phyloP scores from a whole-genome alignment of 2,797 vertebrate genomes.

The Perodicticus potto region DNA sequence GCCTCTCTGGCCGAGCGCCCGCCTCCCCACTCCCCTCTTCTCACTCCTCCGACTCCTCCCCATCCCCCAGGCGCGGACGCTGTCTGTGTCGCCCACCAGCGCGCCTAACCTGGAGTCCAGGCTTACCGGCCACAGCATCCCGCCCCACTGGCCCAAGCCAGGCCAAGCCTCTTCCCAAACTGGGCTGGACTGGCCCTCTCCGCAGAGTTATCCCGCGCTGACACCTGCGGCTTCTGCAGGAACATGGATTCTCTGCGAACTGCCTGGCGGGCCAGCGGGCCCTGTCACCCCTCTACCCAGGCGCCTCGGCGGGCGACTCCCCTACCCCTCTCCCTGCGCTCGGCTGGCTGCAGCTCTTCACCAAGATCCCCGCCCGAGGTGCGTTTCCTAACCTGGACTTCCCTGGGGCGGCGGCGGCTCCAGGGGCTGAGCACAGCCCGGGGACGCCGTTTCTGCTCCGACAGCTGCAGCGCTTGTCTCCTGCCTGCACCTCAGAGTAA shows the following conservation, averaged over 20 bases:
- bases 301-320: background rate
- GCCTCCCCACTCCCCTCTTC: background rate
- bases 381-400: constrained; percentile 29
- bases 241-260: background rate
- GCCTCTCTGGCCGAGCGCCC: background rate
- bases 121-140: background rate
- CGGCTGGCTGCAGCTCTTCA: background rate
- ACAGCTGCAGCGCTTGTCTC: background rate
- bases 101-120: background rate
- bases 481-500: background rate
- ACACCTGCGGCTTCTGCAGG: constrained; percentile 63
- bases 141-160: background rate
- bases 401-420: background rate
- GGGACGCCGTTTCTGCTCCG: background rate
- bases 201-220: background rate
- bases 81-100: background rate
- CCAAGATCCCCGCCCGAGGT: background rate
- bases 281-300: background rate
- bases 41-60: background rate
- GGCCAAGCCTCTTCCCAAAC: background rate
- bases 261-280: rapidly evolving
- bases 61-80: background rate
- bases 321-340: background rate
- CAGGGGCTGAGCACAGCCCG: background rate
- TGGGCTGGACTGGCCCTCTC: background rate